Base-by-base conservation (phyloP, 2,888 invertebrate genomes). In the Eucera pruinosa region DNA sequence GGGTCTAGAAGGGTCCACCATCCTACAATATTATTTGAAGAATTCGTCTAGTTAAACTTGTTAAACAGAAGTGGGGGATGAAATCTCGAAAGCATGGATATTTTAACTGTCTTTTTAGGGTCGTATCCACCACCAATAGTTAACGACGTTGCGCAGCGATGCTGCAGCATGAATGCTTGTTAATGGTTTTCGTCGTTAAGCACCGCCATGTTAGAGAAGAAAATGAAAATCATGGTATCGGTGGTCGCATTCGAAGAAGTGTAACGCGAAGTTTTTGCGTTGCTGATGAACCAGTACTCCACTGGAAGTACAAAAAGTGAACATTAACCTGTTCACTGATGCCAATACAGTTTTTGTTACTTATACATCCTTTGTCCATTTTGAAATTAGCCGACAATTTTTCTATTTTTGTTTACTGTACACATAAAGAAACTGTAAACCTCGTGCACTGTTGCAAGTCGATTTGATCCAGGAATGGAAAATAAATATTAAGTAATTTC, bases 151-250 rank as follows among this genome's bases (percentile, higher is more conserved):
- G 54, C 41, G 39, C 61, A 70, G 57, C 74, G 61, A 25, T 66
- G 66, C 45, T 58, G 23, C 52, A 66, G 36, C 57, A 60, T 15
- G 58, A 39, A 57, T 54, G 30, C 61, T 47, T 50, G 73, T 80
- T 80, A 82, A 82, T 82, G 82, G 70, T 48, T 72, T 68, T 47
- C 62, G 48, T 73, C 66, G 66, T 82, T 79, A 79, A 64, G 54
- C 58, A 33, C 52, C 47, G 47, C 57, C 43, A 65, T 7, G 25
- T 33, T 11, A 41, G 23, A 41, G n/a, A 64, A 61, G 58, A 48
- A 67, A 80, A 67, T 72, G 66, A 62, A 81, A 69, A 64, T 81
- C 43, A 57, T 66, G 41, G 27, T 72, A 66, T 57, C 54, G 61
- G 25, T 54, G 41, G 48, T 48, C 43, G 7, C 15, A 11, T 55